Base-by-base conservation (phyloP, 2,797 vertebrate species). In the Channallabes apus region DNA sequence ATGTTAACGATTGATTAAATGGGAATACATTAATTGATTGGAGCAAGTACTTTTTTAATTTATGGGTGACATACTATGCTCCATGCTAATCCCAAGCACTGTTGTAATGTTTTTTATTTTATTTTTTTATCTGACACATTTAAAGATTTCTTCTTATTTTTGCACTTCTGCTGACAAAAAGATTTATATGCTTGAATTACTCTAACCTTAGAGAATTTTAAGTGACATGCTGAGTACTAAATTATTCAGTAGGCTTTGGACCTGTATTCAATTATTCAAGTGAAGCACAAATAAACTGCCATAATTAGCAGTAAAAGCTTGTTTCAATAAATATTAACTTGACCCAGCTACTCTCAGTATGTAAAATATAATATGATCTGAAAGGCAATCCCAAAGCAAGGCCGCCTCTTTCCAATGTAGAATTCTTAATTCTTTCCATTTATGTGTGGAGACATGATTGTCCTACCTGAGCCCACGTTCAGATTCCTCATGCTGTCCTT, bases 401-500 rank as follows among this genome's bases (percentile, higher is more conserved):
- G 11, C 20, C 32, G 38, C 3, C 51, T 4, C 18, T n/a, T 1
- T 58, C 15, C 18, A 51, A 67, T 29, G 24, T 22, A 73, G 12
- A 35, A 2, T 22, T 32, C 4, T 78, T 61, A 17, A 78, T 32
- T 78, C 20, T 29, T 24, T 64, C 7, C 29, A 38, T 54, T 12
- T 87, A 12, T 75, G 64, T 35, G 69, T 84, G 41, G 24, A 61
- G 29, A 59, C 12, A 73, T 67, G 27, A 77, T 20, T 56, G 7
- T 24, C 89, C 86, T 86, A 95, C 90, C 88, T 96, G 96, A 91
- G 93, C 96, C 96, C 54, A 94, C 89, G 32, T 93, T 96, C 91
- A 96, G 92, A 93, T 90, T 95, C 93, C 95, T 96, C 86, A 95
- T 91, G 14, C 92, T 93, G 72, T 97, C 97, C 78, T 91, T 93